Percentiles rank a stretch among this genome's conserved stretches.
Evolutionary conservation across 2,888 invertebrate species (phyloP).

Genomic region (Asteroscopus sphinx): DNA sequence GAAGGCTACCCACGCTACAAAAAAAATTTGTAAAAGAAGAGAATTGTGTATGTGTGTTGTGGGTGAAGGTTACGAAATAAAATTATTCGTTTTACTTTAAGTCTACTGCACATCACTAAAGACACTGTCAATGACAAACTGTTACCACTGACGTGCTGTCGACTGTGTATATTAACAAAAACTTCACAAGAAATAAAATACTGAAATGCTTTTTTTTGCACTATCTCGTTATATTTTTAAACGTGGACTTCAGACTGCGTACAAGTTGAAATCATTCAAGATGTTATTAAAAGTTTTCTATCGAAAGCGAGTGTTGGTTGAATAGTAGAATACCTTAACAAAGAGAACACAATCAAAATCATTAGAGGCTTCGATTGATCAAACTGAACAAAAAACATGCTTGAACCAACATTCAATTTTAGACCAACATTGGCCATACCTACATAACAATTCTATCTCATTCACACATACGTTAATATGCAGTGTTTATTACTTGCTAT

Average conservation of each 20-base stretch:
- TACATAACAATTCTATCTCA: neutral
- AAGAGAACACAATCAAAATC: slow-evolving; percentile 1
- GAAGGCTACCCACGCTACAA: too few relatives aligned
- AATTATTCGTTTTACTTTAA: too few relatives aligned
- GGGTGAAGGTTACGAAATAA: too few relatives aligned
- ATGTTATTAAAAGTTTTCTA: neutral
- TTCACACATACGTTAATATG: neutral
- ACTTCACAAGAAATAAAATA: neutral
- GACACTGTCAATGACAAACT: too few relatives aligned
- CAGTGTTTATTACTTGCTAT: neutral
- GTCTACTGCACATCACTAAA: too few relatives aligned
- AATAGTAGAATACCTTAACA: too few relatives aligned
- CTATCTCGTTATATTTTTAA: neutral
- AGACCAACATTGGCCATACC: slow-evolving; percentile 2
- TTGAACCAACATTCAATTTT: neutral
- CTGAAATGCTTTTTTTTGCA: neutral
- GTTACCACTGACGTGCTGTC: too few relatives aligned
- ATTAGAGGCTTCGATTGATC: neutral
- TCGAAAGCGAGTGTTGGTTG: slow-evolving; percentile 3
- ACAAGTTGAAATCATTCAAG: neutral
- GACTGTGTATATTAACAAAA: too few relatives aligned
- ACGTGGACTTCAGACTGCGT: neutral
- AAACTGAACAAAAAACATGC: neutral
- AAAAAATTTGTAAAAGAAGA: too few relatives aligned
- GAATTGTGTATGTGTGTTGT: too few relatives aligned